Base-by-base conservation (phyloP, 2,113 vertebrate species). In the Platycercus adscitus region DNA sequence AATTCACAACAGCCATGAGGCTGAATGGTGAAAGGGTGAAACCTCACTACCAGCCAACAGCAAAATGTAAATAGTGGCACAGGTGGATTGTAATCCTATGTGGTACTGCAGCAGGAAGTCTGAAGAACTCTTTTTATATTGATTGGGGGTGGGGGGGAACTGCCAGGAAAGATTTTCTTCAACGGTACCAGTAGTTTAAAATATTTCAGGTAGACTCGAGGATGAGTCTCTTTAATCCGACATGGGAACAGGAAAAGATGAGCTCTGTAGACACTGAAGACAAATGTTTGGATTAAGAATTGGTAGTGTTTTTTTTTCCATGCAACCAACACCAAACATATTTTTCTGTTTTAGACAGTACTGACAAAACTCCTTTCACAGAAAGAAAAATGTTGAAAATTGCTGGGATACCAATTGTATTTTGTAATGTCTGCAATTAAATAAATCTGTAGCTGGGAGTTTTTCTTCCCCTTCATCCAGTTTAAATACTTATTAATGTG, bases 341-440 rank as follows among this genome's bases (percentile, higher is more conserved):
- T 79, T 94, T 95, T 86, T 94, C 69, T 84, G 28, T 4, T 93
- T 92, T 64, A 92, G 65, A 53, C 10, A 6, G 25, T 86, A 69
- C 72, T 87, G 90, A 72, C 41, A 88, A 86, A 96, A 86, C 14
- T 79, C 41, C 46, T 68, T 81, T 73, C 76, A 86, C 46, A 71
- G 49, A 55, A 78, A 89, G 37, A 96, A 81, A 88, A 93, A 79
- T 58, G 33, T 68, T 84, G 41, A 53, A 81, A 81, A 96, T 93
- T 86, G 11, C 86, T 94, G 88, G 70, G 86, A 92, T 94, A 91
- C 86, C 93, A 91, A 23, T 35, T 75, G 65, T 79, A 72, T 95
- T 94, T 95, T 44, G 50, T 94, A 95, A 96, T 24, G 92, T 94
- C 88, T 95, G 72, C 86, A 88, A 79, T 91, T 92, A 81, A 94